A percentile compares a stretch with the other conserved stretches of the same genome.
phyloP scores from a whole-genome alignment of 2,888 invertebrate genomes.

The Graphium colonna region DNA sequence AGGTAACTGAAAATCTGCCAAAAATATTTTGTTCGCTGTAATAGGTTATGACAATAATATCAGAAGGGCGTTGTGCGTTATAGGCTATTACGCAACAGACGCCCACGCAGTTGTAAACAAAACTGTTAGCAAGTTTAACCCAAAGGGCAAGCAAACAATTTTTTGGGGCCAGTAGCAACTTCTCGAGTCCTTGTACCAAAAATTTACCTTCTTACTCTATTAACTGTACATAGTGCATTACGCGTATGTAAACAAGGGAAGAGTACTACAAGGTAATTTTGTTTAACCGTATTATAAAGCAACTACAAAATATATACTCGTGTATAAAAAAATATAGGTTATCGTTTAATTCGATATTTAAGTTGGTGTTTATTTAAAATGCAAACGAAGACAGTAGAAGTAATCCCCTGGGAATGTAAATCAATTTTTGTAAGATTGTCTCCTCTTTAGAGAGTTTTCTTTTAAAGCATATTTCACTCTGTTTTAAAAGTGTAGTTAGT shows the following conservation, averaged over 20 bases:
- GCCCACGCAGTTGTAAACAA: conserved; percentile 41
- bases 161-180: conserved; percentile 26
- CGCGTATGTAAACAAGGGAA: not conserved
- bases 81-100: conserved; percentile 46
- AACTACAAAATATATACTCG: not conserved
- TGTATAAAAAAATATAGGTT: too few relatives aligned
- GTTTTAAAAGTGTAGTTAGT: too few relatives aligned
- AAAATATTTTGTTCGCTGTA: conserved; percentile 32
- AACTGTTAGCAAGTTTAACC: conserved; percentile 44
- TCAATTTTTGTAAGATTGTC: too few relatives aligned
- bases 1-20: conserved; percentile 2
- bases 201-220: conserved; percentile 24
- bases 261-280: not conserved
- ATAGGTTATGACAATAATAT: conserved; percentile 43
- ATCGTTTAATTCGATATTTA: not conserved
- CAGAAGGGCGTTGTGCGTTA: conserved; percentile 51
- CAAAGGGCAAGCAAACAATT: conserved; percentile 43
- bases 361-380: not conserved
- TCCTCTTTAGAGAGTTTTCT: too few relatives aligned
- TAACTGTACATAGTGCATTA: conserved; percentile 12
- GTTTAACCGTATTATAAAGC: not conserved
- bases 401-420: too few relatives aligned
- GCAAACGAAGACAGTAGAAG: not conserved
- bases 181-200: conserved; percentile 23
- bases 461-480: too few relatives aligned